Evolutionary conservation across 2,113 vertebrate genomes (phyloP).

Genomic region (Butorides virescens): DNA sequence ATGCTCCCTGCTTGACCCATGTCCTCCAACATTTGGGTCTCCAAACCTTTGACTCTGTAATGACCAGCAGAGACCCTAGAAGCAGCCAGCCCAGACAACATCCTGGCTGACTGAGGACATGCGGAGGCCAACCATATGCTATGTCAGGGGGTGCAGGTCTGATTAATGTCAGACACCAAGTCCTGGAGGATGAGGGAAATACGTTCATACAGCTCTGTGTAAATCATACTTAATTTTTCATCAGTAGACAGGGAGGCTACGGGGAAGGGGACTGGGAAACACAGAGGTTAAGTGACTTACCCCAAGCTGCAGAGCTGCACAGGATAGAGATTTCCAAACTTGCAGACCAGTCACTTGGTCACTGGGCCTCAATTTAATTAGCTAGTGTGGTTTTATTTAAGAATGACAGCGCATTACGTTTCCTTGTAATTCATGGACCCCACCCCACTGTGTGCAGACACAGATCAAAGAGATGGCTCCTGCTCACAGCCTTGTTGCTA

Average conservation of each 20-base stretch:
- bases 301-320: neutral
- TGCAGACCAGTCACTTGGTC: neutral
- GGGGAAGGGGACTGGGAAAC: neutral
- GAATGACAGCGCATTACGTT: slow-evolving; percentile 9
- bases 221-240: slow-evolving; percentile 48
- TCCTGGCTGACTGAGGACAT: neutral
- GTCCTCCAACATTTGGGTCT: neutral
- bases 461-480: slow-evolving; percentile 33
- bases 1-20: neutral
- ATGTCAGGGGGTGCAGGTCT: neutral
- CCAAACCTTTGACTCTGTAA: neutral
- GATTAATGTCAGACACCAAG: neutral
- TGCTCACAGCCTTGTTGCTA: neutral
- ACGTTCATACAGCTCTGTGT: neutral
- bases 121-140: neutral
- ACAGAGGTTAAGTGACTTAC: slow-evolving; percentile 24
- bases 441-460: slow-evolving; percentile 19
- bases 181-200: slow-evolving; percentile 12
- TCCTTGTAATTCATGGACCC: slow-evolving; percentile 24
- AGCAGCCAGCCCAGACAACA: neutral
- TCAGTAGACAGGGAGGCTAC: neutral
- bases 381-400: slow-evolving; percentile 34
- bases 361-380: slow-evolving; percentile 30
- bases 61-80: neutral
- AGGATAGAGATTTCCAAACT: neutral